Evolutionary conservation across 1,140 invertebrate species (phyloP).

Genomic region (Zaprionus camerounensis): DNA sequence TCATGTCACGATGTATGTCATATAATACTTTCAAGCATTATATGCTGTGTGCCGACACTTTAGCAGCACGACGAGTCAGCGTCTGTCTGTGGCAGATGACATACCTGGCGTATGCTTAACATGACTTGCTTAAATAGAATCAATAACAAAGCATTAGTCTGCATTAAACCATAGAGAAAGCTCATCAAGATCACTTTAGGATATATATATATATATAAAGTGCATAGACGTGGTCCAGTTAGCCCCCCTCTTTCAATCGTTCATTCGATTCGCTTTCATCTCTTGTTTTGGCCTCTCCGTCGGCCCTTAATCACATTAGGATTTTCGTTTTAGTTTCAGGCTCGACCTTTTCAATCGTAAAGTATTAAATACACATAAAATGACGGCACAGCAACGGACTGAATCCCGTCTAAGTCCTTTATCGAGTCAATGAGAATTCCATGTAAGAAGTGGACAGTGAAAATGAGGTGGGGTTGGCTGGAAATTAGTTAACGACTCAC

Average conservation of each 20-base stretch:
- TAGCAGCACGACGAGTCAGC: not conserved
- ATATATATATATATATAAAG: not conserved
- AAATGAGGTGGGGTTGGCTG: not conserved
- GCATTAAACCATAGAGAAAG: not conserved
- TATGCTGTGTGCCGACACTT: not conserved
- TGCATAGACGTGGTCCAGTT: not conserved
- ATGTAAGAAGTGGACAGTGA: not conserved
- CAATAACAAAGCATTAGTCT: not conserved
- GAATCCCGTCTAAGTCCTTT: not conserved
- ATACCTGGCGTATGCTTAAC: not conserved
- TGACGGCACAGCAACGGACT: not conserved
- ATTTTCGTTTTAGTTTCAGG: conserved; percentile 10
- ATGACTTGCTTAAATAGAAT: not conserved
- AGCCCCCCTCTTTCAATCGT: not conserved
- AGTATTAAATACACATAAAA: conserved; percentile 23
- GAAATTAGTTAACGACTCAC: conserved; percentile 5
- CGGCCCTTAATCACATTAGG: conserved; percentile 26
- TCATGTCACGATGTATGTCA: not conserved
- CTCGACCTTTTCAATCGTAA: conserved; percentile 10
- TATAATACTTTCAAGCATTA: not conserved
- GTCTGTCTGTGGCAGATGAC: not conserved
- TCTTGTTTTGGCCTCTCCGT: not conserved
- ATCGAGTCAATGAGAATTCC: not conserved
- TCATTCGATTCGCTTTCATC: conserved; percentile 1
- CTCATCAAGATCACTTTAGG: not conserved